Evolutionary conservation across 1,140 invertebrate genomes (phyloP), one percentile per base, ranked within the genome.

Genomic region (Ruditapes philippinarum): DNA sequence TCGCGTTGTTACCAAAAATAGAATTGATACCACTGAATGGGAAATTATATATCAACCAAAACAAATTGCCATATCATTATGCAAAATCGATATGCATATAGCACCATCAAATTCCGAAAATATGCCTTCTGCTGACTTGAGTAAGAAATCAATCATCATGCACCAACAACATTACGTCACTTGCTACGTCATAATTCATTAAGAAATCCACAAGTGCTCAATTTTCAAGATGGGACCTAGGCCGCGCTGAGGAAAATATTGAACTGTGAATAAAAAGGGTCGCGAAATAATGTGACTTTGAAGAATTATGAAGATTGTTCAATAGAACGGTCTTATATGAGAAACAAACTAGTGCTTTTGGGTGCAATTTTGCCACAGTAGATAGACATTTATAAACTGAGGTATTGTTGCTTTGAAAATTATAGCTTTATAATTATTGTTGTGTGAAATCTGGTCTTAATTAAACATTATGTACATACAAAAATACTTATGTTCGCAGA

Each of bases 181-280:
- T 42, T 68, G 40, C 49, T 84, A 70, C 45, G 65, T 73, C 82
- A 84, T 88, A 73, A 42, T 38, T 80, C 85, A 88, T 88, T 86
- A 74, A 49, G 85, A 88, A 88, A 88, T 88, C 85, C 85, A 88
- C 49, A 88, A 88, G 85, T 88, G 85, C 85, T 88, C 85, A 88
- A 88, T 88, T 49, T 33, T 51, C 42, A 74, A 42, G 36, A 65
- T 60, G 70, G 83, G 83, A 86, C 83, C 65, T n/a, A 86, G 45
- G 31, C 45, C 45, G 74, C 42, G 45, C 74, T 33, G 28, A 51
- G 45, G 45, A 78, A 22, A 14, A 40, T 40, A 28, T 38, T 22
- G n/a, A 62, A 62, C 57, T 62, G 57, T 28, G 25, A n/a, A n/a
- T n/a, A n/a, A n/a, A n/a, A n/a, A 40, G 65, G n/a, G 65, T 70